Percentiles rank a stretch among this genome's conserved stretches.
Conservation (phyloP, 2,888 invertebrate species). For the Ornithoptera alexandrae region DNA sequence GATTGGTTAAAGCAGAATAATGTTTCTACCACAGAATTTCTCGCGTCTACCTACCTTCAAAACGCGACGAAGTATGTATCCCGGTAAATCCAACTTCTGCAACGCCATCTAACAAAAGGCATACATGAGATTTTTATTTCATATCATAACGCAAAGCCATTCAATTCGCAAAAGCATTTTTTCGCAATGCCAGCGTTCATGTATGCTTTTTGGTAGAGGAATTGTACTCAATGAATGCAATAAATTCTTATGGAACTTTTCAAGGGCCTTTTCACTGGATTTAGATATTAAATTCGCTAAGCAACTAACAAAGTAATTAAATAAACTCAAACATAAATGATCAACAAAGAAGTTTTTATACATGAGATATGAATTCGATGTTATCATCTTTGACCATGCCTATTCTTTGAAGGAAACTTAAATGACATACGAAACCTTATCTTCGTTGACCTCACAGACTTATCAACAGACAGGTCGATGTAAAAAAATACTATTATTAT, state of each 20-base stretch:
- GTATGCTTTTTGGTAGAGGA: constrained; percentile 65
- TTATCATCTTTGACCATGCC: neutral
- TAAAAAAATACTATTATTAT: constrained; percentile 24
- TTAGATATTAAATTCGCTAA: constrained; percentile 12
- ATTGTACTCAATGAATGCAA: constrained; percentile 19
- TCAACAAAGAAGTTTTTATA: neutral
- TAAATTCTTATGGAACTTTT: constrained; percentile 6
- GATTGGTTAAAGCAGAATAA: too few relatives aligned
- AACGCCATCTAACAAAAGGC: constrained; percentile 67
- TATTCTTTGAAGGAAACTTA: constrained; percentile 30
- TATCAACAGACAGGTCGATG: constrained; percentile 20
- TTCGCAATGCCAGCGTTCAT: constrained; percentile 53
- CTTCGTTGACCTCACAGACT: constrained; percentile 32
- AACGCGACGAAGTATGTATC: constrained; percentile 11
- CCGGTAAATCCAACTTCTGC: constrained; percentile 31
- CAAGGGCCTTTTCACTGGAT: constrained; percentile 3
- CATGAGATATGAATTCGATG: neutral
- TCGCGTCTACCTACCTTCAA: constrained; percentile 22
- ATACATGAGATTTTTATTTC: constrained; percentile 55
- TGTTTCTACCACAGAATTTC: neutral
- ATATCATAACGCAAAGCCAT: constrained; percentile 59
- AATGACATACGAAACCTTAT: constrained; percentile 36
- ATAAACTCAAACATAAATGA: neutral
- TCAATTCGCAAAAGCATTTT: constrained; percentile 62
- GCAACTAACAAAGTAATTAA: neutral